Evolutionary conservation across 2,113 vertebrate genomes (phyloP).

Genomic region (Protobothrops mucrosquamatus): DNA sequence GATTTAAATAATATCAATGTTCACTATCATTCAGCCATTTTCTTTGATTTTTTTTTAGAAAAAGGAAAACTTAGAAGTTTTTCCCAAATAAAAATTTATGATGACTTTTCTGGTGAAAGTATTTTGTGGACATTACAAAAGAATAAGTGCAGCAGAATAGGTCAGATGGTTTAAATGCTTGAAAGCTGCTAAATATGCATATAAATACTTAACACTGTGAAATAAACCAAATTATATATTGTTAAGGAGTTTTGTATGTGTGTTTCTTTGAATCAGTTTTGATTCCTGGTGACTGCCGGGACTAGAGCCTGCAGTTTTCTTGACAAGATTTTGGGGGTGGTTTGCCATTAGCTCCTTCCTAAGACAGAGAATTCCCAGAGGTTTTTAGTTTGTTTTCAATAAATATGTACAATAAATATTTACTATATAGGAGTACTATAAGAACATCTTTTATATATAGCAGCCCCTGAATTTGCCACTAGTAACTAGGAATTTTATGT

Average conservation of each 20-base stretch:
- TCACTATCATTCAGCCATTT: not conserved
- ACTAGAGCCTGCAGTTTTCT: too few species aligned
- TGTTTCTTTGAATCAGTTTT: too few species aligned
- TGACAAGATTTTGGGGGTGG: not conserved
- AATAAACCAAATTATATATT: not conserved
- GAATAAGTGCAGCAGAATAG: not conserved
- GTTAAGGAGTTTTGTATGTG: not conserved
- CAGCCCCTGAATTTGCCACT: not conserved
- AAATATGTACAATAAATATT: not conserved
- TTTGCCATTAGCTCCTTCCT: not conserved
- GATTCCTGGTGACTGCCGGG: not conserved
- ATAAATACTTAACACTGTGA: not conserved
- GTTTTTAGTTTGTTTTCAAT: not conserved
- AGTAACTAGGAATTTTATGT: not conserved
- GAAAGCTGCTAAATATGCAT: not conserved
- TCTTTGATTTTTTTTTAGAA: not conserved
- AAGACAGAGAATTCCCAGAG: not conserved
- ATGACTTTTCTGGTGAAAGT: not conserved
- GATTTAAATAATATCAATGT: not conserved
- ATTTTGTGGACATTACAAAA: not conserved
- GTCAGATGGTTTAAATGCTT: not conserved
- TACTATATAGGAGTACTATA: not conserved
- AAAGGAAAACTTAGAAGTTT: too few species aligned
- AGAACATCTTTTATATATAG: not conserved
- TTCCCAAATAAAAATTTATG: not conserved